These are phyloP conservation scores for Malacoctenus gilli DNA, from an alignment of 2,797 vertebrate genomes.

Conservation along the genomic window DNA sequence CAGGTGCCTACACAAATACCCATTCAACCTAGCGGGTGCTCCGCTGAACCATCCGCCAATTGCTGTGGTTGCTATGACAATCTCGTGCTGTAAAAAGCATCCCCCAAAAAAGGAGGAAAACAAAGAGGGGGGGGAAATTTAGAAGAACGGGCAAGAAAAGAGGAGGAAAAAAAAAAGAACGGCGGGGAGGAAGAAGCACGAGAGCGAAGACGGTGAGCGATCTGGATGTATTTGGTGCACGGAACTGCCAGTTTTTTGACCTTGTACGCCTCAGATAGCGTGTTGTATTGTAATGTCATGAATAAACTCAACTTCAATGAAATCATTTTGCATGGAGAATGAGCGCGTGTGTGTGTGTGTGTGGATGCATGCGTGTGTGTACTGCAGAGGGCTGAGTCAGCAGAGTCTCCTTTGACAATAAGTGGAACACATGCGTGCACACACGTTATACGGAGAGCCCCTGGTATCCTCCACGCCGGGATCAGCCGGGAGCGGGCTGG, in stretches of 20 bases:
- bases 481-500: conserved; percentile 42
- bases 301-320: conserved; percentile 60
- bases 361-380: conserved; percentile 3
- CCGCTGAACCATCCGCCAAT: conserved; percentile 20
- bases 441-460: conserved; percentile 4
- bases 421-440: conserved; percentile 20
- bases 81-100: conserved; percentile 18
- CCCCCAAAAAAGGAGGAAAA: conserved; percentile 28
- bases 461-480: conserved; percentile 20
- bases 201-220: conserved; percentile 31
- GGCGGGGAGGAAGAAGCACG: background rate
- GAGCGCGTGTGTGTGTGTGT: conserved; percentile 8
- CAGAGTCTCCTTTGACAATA: conserved; percentile 46
- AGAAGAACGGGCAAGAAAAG: background rate
- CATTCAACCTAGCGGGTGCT: conserved; percentile 38
- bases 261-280: conserved; percentile 37
- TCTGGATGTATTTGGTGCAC: conserved; percentile 37
- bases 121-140: conserved; percentile 3
- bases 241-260: conserved; percentile 37
- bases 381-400: conserved; percentile 59
- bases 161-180: conserved; percentile 6
- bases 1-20: conserved; percentile 36
- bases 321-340: conserved; percentile 5
- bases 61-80: conserved; percentile 53
- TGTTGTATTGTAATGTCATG: conserved; percentile 44